Conservation (phyloP, 2,113 vertebrate genomes). For the Pelecanus crispus region DNA sequence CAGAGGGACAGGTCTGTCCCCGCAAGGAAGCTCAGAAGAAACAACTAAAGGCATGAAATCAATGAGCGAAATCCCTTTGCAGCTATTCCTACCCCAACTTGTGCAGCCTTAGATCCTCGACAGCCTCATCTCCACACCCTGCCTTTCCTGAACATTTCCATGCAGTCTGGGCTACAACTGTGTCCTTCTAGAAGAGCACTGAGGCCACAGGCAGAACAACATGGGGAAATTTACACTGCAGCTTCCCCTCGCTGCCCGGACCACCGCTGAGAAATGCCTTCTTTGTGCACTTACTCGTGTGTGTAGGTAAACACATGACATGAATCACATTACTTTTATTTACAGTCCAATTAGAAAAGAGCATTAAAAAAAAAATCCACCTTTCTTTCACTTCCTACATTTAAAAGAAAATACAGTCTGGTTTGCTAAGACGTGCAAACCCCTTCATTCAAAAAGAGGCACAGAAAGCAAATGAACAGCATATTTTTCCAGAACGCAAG, state of each 20-base stretch:
- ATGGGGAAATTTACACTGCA: neutral
- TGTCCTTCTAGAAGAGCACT: neutral
- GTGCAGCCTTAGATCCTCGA: neutral
- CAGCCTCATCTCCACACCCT: neutral
- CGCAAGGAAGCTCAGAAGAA: neutral
- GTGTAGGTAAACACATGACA: neutral
- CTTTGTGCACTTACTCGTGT: neutral
- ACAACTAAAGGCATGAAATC: neutral
- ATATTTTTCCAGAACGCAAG: neutral
- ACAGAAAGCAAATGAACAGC: neutral
- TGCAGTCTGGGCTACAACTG: accelerated
- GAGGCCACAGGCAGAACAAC: neutral
- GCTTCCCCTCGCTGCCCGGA: neutral
- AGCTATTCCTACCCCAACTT: neutral
- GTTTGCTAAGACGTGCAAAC: neutral
- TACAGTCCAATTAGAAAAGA: neutral
- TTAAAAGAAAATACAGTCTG: neutral
- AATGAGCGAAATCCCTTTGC: neutral
- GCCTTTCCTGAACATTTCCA: neutral
- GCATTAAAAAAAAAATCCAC: neutral
- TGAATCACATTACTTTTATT: neutral
- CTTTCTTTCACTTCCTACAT: neutral
- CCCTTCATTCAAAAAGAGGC: neutral
- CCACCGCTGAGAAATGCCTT: neutral
- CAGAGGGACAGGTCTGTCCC: neutral